phyloP scores from a whole-genome alignment of 2,113 vertebrate genomes.

The Chloropsis cyanopogon region DNA sequence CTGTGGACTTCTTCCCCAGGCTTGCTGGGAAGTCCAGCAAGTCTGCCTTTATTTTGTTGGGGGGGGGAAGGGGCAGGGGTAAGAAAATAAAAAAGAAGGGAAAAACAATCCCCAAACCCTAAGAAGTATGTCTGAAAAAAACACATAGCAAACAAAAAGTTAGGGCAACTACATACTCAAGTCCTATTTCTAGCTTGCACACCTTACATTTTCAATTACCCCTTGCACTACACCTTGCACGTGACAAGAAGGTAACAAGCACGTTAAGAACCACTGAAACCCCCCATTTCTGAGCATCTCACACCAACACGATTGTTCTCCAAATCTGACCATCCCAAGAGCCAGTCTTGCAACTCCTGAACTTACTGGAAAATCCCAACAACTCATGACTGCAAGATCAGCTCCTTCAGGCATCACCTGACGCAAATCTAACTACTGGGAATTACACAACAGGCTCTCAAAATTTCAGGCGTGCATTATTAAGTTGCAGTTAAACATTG shows the following conservation, averaged over 20 bases:
- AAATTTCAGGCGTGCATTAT: background rate
- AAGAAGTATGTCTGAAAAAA: fast-evolving
- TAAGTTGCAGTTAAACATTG: background rate
- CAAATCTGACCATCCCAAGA: background rate
- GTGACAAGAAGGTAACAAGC: background rate
- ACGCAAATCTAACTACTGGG: background rate
- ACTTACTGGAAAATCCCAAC: background rate
- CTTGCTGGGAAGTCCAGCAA: background rate
- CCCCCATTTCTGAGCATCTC: background rate
- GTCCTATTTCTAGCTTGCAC: background rate
- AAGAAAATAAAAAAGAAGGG: background rate
- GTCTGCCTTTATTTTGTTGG: background rate
- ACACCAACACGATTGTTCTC: background rate
- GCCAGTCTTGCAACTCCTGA: background rate
- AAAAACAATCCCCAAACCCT: background rate
- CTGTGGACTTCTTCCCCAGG: background rate
- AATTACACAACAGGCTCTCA: background rate
- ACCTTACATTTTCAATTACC: background rate
- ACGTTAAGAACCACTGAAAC: background rate
- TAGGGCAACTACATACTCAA: background rate
- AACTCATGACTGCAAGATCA: background rate
- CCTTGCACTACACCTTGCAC: no score
- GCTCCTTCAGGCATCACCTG: background rate
- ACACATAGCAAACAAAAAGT: background rate
- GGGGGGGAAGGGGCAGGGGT: fast-evolving